Evolutionary conservation across 2,797 vertebrate genomes (phyloP).

Genomic region (Potorous gilbertii): DNA sequence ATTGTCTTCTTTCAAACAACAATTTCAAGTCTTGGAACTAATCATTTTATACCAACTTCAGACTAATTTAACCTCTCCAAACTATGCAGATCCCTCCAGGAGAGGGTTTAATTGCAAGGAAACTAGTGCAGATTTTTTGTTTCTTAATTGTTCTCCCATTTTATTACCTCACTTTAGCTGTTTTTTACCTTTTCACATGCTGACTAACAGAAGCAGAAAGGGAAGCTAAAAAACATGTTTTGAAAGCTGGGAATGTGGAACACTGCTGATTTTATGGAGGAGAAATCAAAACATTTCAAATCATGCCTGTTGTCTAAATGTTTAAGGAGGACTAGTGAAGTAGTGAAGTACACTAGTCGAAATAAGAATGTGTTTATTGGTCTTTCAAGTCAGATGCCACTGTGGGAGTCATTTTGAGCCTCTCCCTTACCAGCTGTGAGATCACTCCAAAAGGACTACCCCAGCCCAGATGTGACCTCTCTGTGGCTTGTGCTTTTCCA

Average conservation of each 20-base stretch:
- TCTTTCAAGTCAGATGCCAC: background rate
- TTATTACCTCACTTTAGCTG: constrained; percentile 51
- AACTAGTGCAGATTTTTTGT: constrained; percentile 32
- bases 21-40: constrained; percentile 18
- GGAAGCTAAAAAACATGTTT: constrained; percentile 44
- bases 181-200: constrained; percentile 53
- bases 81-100: constrained; percentile 47
- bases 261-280: constrained; percentile 57
- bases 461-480: background rate
- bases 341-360: background rate
- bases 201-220: constrained; percentile 59
- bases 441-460: background rate
- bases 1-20: constrained; percentile 45
- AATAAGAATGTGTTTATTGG: constrained; percentile 39
- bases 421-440: background rate
- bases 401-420: background rate
- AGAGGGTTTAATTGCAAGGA: constrained; percentile 57
- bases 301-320: constrained; percentile 47
- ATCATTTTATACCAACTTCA: constrained; percentile 42
- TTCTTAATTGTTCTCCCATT: constrained; percentile 57
- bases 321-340: constrained; percentile 28
- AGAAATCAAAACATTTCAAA: constrained; percentile 64
- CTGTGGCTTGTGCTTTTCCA: background rate
- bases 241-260: constrained; percentile 53
- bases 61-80: constrained; percentile 66